Evolutionary conservation across 2,888 invertebrate species (phyloP), one percentile per base, ranked within the genome.

Genomic region (Hecatera dysodea): DNA sequence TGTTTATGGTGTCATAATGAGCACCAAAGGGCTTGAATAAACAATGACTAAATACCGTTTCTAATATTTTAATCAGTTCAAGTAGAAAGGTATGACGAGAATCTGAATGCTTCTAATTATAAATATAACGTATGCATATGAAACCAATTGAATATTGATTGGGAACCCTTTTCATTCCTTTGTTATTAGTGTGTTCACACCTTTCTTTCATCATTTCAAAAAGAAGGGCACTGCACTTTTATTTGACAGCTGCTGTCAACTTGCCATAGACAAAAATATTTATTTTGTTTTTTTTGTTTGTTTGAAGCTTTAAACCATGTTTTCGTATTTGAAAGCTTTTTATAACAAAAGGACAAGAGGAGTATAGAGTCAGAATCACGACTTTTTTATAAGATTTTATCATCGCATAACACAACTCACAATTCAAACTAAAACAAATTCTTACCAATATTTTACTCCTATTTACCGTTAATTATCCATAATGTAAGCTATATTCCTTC

Each of bases 101-200:
- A 65, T 81, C 50, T 48, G 53, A 78, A 81, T 81, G 63, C 48
- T 27, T 42, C 72, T 84, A 78, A 84, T 80, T 75, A 6, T 29
- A 29, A 29, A 6, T 29, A 72, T 70, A 42, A 52, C 62, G 69
- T 75, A 36, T 75, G 81, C 80, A 78, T 83, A 68, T 63, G 46
- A 70, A 83, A 73, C 60, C 67, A 61, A 72, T 68, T 67, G 83
- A 82, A 84, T 85, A 64, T 68, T 77, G 70, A 85, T 85, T 64
- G 52, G 53, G 24, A 73, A 75, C 74, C 78, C 81, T 81, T 70
- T 70, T 71, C 50, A 62, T 62, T n/a, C n/a, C n/a, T n/a, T n/a
- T 50, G 52, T 24, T 75, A 46, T 65, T 55, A 39, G 44, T 61
- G n/a, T 48, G 15, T 29, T 64, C 68, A 78, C 61, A 63, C 74